These are phyloP conservation scores for Chrysomela aeneicollis DNA, from an alignment of 2,888 invertebrate species.

Conservation along the genomic window DNA sequence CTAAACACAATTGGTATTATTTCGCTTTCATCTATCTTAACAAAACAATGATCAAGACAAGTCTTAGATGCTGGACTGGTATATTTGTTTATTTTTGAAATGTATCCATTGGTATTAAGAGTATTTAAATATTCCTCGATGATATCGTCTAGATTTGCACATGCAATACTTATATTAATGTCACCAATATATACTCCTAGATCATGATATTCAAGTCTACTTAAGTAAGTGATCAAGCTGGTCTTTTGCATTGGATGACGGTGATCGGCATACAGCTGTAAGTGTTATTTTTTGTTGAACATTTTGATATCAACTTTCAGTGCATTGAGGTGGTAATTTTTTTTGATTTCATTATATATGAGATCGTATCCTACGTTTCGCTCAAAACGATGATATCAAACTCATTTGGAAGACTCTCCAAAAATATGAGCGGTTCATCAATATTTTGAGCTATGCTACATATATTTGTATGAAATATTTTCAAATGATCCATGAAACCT, in stretches of 20 bases:
- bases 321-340: too few species aligned
- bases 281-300: background rate
- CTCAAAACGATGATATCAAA: background rate
- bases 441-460: conserved; percentile 9
- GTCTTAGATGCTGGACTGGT: conserved; percentile 8
- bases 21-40: conserved; percentile 5
- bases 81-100: conserved; percentile 13
- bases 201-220: conserved; percentile 8
- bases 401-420: conserved; percentile 5
- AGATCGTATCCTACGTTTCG: background rate
- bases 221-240: conserved; percentile 7
- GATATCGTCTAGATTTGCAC: background rate
- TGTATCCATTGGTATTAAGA: conserved; percentile 5
- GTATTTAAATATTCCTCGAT: conserved; percentile 13
- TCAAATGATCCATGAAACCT: background rate
- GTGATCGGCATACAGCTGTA: background rate
- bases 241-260: conserved; percentile 3
- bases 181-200: conserved; percentile 4
- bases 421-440: conserved; percentile 10
- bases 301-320: too few species aligned
- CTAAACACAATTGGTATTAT: conserved; percentile 12
- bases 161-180: conserved; percentile 1
- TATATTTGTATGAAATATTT: conserved; percentile 6
- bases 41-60: conserved; percentile 9
- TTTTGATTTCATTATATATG: too few species aligned